These are phyloP conservation scores for Peromyscus melanophrys DNA, from an alignment of 2,797 vertebrate genomes.

Conservation along the genomic window DNA sequence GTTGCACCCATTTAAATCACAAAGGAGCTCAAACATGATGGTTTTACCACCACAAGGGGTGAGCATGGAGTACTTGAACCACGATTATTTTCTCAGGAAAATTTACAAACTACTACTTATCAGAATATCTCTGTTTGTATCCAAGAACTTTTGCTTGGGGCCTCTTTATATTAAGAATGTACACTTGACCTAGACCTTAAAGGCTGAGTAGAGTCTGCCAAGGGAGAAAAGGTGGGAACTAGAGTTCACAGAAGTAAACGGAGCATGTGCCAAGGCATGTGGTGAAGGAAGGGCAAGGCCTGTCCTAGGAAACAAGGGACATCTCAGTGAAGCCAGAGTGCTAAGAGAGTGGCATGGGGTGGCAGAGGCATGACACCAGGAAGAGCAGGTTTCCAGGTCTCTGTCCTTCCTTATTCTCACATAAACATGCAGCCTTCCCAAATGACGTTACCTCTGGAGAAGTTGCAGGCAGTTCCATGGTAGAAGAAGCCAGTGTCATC, in stretches of 20 bases:
- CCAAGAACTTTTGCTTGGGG: neutral
- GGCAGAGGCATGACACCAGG: neutral
- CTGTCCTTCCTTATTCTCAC: neutral
- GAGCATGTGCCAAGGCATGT: neutral
- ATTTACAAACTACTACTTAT: neutral
- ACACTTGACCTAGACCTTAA: neutral
- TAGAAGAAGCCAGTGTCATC: neutral
- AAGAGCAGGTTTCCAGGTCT: conserved; percentile 3
- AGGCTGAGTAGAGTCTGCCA: conserved; percentile 14
- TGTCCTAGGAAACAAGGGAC: neutral
- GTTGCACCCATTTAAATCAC: neutral
- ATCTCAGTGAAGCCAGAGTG: neutral
- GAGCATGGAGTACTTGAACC: neutral
- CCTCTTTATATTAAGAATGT: neutral
- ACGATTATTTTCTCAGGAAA: conserved; percentile 44
- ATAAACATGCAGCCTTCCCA: conserved; percentile 12
- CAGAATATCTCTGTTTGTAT: neutral
- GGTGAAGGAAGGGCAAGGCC: neutral
- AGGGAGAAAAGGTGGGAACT: neutral
- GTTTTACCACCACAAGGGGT: neutral
- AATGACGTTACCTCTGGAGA: neutral
- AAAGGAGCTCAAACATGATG: neutral
- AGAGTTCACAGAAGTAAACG: conserved; percentile 25
- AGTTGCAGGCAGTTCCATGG: neutral
- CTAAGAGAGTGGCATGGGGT: neutral